Percentiles rank a stretch among this genome's conserved stretches.
Evolutionary conservation across 2,797 vertebrate genomes (phyloP).

Genomic region (Microchirus variegatus): DNA sequence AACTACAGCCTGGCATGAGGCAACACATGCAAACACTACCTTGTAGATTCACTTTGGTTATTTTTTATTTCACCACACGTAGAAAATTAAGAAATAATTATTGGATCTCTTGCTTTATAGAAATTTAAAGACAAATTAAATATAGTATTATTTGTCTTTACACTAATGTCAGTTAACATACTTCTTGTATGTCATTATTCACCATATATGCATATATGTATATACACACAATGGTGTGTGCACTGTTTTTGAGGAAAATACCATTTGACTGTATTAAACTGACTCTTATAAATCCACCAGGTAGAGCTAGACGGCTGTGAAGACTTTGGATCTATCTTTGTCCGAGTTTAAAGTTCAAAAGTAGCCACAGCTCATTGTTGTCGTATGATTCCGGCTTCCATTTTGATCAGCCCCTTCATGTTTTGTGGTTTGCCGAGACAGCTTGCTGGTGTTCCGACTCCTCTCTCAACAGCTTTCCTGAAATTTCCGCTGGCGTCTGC

Average conservation of each 20-base stretch:
- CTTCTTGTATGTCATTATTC: no score
- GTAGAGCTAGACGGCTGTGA: constrained; percentile 2
- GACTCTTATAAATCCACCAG: constrained; percentile 4
- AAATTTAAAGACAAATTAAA: neutral
- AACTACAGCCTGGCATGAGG: constrained; percentile 58
- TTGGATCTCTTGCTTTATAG: neutral
- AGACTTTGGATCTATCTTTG: constrained; percentile 3
- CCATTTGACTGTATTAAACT: neutral
- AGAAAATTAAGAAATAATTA: neutral
- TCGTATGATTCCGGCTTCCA: constrained; percentile 14
- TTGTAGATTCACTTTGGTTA: neutral
- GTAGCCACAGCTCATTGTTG: constrained; percentile 36
- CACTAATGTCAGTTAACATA: neutral
- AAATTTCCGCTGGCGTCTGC: constrained; percentile 83
- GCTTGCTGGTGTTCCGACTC: constrained; percentile 55
- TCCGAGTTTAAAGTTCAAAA: constrained; percentile 39
- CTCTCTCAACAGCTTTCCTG: constrained; percentile 59
- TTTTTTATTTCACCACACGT: constrained; percentile 2
- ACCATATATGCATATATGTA: no score
- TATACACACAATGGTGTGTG: no score
- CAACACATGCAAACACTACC: constrained; percentile 1
- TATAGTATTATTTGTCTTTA: neutral
- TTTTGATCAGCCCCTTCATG: constrained; percentile 47
- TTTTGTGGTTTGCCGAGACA: constrained; percentile 60
- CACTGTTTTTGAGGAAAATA: no score